Percentiles rank a stretch among this genome's conserved stretches.
phyloP scores from a whole-genome alignment of 1,140 invertebrate genomes.

The Penaeus vannamei region DNA sequence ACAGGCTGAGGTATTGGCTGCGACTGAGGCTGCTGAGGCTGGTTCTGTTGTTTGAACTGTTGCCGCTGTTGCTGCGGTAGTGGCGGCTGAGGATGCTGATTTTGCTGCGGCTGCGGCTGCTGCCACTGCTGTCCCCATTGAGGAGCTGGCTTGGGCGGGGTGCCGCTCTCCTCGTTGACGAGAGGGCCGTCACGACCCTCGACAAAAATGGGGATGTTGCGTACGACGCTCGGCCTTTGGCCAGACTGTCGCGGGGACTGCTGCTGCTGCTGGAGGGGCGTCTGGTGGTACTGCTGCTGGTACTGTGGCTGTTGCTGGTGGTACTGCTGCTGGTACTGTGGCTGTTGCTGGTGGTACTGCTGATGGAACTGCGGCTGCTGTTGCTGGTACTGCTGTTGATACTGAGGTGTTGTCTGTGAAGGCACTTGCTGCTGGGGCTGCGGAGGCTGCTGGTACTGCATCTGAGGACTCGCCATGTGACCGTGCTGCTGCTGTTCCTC shows the following conservation, averaged over 20 bases:
- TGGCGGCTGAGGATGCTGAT: neutral
- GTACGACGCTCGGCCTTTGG: slow-evolving; percentile 72
- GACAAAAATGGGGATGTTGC: slow-evolving; percentile 90
- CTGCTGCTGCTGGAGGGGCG: slow-evolving; percentile 64
- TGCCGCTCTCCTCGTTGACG: slow-evolving; percentile 63
- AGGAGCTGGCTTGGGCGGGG: slow-evolving; percentile 68
- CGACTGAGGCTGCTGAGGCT: neutral
- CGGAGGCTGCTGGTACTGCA: slow-evolving; percentile 35
- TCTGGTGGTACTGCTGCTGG: slow-evolving; percentile 48
- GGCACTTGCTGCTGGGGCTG: slow-evolving; percentile 68
- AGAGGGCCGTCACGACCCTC: slow-evolving; percentile 85
- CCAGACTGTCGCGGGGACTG: slow-evolving; percentile 47
- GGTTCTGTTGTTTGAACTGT: slow-evolving; percentile 31
- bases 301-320: slow-evolving; percentile 68
- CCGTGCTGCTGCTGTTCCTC: slow-evolving; percentile 41
- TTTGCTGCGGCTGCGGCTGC: slow-evolving; percentile 64
- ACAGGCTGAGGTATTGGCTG: slow-evolving; percentile 51
- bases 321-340: slow-evolving; percentile 69
- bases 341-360: slow-evolving; percentile 69
- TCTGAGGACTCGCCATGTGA: slow-evolving; percentile 34
- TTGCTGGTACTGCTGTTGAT: slow-evolving; percentile 70
- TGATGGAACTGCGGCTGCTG: slow-evolving; percentile 71
- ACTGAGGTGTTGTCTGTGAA: slow-evolving; percentile 71
- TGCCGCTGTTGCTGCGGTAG: slow-evolving; percentile 13
- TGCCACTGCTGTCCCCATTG: slow-evolving; percentile 65